Evolutionary conservation across 2,888 invertebrate genomes (phyloP), one percentile per base, ranked within the genome.

Genomic region (Acutogordius australiensis): DNA sequence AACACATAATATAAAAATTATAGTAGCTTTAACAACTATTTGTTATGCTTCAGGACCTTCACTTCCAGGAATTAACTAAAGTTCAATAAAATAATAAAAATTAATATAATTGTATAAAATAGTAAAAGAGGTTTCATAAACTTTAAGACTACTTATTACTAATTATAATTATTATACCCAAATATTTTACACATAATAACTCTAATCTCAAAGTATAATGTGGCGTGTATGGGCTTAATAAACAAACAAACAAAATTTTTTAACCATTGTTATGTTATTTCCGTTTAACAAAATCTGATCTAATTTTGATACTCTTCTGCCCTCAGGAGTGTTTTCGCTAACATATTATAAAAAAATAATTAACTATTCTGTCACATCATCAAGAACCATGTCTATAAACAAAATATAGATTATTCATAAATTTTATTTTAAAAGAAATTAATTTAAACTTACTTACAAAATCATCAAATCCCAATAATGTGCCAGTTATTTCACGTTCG

Each of bases 401-500:
- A 51, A 8, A 51, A 37, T 37, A 37, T 8, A 8, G 13, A 18
- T n/a, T 27, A 13, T 59, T 60, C 60, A 4, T n/a, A 57, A 26
- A 60, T 58, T 60, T 60, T 60, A 60, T 60, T 18, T 13, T 60
- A 8, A 59, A 21, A 21, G 27, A 30, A 59, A 27, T 60, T 58
- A 60, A 8, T 28, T 51, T 18, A 71, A 70, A 70, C 70, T 70
- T 71, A 70, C 72, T 94, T 30, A 94, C 91, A 71, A 90, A 94
- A 72, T 91, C 91, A 71, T 94, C 94, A 71, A 94, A 94, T 2
- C 94, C 97, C 64, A 88, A 77, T 59, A 99, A 72, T 0, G 91
- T 94, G 63, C 97, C 97, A 13, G 94, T 91, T 72, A 99, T 88
- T 77, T 97, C 97, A 73, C 91, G 94, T 70, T 99, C 97, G 71